Conservation (phyloP, 2,113 vertebrate genomes). For the Tragulus kanchil region DNA sequence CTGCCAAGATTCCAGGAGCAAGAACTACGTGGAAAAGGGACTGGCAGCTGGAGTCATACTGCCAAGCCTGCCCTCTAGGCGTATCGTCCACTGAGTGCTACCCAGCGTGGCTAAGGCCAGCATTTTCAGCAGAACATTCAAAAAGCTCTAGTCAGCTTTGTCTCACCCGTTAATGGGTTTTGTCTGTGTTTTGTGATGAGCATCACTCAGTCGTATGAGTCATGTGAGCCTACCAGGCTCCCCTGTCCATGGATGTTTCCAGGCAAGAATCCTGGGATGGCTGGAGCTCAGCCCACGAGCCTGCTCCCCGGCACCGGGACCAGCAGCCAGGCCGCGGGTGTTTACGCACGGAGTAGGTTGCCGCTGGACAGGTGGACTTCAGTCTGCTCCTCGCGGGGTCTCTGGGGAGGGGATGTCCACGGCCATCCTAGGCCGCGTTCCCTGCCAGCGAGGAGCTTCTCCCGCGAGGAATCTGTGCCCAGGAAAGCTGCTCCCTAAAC, state of each 20-base stretch:
- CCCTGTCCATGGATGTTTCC: no score
- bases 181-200: background rate
- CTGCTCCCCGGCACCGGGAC: background rate
- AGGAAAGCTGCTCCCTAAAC: background rate
- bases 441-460: background rate
- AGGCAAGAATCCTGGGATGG: no score
- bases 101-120: background rate
- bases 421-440: background rate
- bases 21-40: background rate
- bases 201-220: no score
- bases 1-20: background rate
- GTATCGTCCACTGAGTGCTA: fast-evolving
- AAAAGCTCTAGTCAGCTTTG: background rate
- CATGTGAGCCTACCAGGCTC: no score
- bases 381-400: background rate
- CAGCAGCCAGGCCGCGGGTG: background rate
- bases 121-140: background rate
- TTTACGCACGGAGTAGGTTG: background rate
- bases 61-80: background rate
- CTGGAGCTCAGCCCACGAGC: background rate
- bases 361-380: background rate
- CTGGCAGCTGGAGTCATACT: background rate
- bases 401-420: background rate
- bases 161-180: background rate
- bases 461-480: background rate